Percentiles rank a stretch among this genome's conserved stretches.
phyloP scores from a whole-genome alignment of 2,888 invertebrate species.

The Plutella xylostella region DNA sequence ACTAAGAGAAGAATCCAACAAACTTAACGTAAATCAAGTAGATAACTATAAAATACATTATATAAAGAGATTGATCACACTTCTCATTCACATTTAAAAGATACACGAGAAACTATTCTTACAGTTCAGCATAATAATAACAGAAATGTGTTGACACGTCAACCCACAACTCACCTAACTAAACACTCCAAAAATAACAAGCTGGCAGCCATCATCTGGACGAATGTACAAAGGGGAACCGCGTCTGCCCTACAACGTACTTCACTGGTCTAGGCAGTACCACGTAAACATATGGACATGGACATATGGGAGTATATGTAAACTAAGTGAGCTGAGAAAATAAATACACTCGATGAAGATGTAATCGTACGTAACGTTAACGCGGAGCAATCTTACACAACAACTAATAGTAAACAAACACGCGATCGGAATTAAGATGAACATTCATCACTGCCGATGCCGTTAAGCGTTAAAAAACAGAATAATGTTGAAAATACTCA shows the following conservation, averaged over 20 bases:
- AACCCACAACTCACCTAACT: constrained; percentile 27
- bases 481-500: constrained; percentile 67
- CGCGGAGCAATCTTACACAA: constrained; percentile 21
- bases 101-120: too few relatives aligned
- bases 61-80: too few relatives aligned
- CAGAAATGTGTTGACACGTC: constrained; percentile 34
- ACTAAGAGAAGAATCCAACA: too few relatives aligned
- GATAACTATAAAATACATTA: too few relatives aligned
- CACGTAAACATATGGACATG: constrained; percentile 26
- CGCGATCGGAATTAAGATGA: constrained; percentile 11
- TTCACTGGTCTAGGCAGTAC: constrained; percentile 12
- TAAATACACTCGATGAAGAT: constrained; percentile 22
- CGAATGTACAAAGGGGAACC: constrained; percentile 27
- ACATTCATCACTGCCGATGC: background rate
- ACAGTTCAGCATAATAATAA: background rate
- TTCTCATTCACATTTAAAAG: too few relatives aligned
- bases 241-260: constrained; percentile 18
- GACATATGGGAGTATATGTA: constrained; percentile 11
- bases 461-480: constrained; percentile 5
- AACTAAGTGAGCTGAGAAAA: constrained; percentile 37
- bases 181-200: constrained; percentile 43
- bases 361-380: constrained; percentile 27
- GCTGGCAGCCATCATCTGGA: constrained; percentile 32
- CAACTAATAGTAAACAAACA: constrained; percentile 27
- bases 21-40: constrained; percentile 41